Base-by-base conservation (phyloP, 2,888 invertebrate genomes). In the Allolobophora icterica region DNA sequence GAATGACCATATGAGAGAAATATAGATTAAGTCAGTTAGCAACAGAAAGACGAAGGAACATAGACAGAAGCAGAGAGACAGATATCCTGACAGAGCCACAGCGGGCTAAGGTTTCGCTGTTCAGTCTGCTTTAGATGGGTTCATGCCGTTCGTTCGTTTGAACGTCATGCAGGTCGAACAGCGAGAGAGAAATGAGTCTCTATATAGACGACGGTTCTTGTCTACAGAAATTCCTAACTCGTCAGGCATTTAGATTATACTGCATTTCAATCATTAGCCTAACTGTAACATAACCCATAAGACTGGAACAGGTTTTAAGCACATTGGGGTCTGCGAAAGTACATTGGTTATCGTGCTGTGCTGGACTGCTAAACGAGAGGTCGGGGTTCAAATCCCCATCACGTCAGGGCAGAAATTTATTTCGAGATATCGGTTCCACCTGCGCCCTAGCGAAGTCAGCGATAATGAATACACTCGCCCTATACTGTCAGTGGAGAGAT, bases 71-170 rank as follows among this genome's bases (percentile, higher is more conserved):
- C 30, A 71, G 30, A 71, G 52, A 52, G 21, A 52, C 52, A 52
- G 52, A 52, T 2, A 52, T 13, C 15, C 3, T 30, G 71, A 71
- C n/a, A 71, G n/a, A 71, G 8, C 71, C 58, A 58, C 24, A 30
- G 58, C 52, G 15, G n/a, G n/a, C 52, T 71, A 71, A 71, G 30
- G 71, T n/a, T 71, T 30, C n/a, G 71, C 13, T 71, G 17, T 30
- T 21, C 24, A 71, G 8, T n/a, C 71, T 8, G 71, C 30, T 71
- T 71, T n/a, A n/a, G 71, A 71, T 71, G 30, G 71, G 71, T 30
- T n/a, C 71, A n/a, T 71, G n/a, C n/a, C 71, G 71, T 71, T 71
- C 71, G 30, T 71, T 71, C 71, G 71, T 71, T 52, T 71, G n/a
- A 71, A n/a, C 71, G 71, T 71, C 71, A 71, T 71, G 30, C 71